phyloP scores from a whole-genome alignment of 2,888 invertebrate genomes.

The Heliconius hortense region DNA sequence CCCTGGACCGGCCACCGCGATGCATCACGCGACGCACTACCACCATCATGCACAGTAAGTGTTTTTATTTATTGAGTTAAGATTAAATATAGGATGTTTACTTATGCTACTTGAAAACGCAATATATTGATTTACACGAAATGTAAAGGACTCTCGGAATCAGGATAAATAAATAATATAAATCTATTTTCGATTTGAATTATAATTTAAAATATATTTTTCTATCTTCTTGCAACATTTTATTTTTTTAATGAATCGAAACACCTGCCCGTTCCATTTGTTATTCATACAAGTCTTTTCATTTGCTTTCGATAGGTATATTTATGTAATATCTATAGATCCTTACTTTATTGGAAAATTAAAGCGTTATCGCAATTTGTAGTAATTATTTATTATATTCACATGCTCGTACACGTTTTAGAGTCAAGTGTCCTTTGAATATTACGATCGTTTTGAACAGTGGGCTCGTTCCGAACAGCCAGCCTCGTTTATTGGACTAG shows the following conservation, averaged over 20 bases:
- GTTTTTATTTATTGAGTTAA: not conserved
- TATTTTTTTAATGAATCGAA: slow-evolving; percentile 12
- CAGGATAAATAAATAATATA: no score
- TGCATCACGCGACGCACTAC: slow-evolving; percentile 82
- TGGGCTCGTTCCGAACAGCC: slow-evolving; percentile 59
- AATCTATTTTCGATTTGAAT: not conserved
- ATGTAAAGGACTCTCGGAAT: no score
- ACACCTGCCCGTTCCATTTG: slow-evolving; percentile 23
- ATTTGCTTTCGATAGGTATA: slow-evolving; percentile 24
- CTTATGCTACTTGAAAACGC: no score
- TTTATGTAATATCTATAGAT: slow-evolving; percentile 27
- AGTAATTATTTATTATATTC: slow-evolving; percentile 48
- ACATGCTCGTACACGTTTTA: slow-evolving; percentile 57
- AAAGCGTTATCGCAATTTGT: slow-evolving; percentile 54
- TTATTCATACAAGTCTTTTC: slow-evolving; percentile 14
- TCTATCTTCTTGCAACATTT: not conserved
- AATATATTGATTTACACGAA: no score
- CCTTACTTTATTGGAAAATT: slow-evolving; percentile 49
- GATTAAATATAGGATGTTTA: not conserved
- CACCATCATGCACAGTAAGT: slow-evolving; percentile 80
- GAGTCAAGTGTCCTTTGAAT: slow-evolving; percentile 72
- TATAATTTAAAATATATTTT: not conserved
- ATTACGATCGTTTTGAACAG: slow-evolving; percentile 58
- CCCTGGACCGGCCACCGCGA: slow-evolving; percentile 81
- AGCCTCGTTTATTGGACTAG: slow-evolving; percentile 66